Conservation (phyloP, 2,888 invertebrate genomes). For the Sympetrum striolatum region DNA sequence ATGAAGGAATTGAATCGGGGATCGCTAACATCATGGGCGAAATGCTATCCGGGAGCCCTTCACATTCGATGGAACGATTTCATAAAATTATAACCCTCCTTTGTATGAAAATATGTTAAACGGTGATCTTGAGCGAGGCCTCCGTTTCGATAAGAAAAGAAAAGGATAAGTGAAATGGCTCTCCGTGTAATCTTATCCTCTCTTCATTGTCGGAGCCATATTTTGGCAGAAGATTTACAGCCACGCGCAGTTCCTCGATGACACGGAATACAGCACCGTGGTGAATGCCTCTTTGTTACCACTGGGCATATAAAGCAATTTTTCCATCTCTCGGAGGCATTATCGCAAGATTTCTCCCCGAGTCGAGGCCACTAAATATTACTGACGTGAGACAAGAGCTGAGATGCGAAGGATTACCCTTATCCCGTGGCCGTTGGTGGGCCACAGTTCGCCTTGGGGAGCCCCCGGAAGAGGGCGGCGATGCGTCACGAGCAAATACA, state of each 20-base stretch:
- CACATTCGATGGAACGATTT: background rate
- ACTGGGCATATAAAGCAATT: slow-evolving; percentile 8
- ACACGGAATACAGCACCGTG: background rate
- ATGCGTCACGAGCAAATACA: slow-evolving; percentile 25
- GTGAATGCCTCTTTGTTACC: slow-evolving; percentile 26
- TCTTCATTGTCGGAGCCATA: slow-evolving; percentile 14
- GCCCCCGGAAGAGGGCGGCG: background rate
- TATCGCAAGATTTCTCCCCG: background rate
- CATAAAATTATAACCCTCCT: background rate
- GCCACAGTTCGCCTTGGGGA: background rate
- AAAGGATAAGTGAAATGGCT: slow-evolving; percentile 14
- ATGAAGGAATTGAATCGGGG: no score
- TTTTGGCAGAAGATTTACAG: slow-evolving; percentile 7
- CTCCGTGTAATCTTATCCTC: slow-evolving; percentile 18
- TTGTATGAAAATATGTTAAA: slow-evolving; percentile 19
- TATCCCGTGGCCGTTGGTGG: background rate
- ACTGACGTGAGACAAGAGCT: slow-evolving; percentile 32
- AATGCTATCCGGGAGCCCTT: no score
- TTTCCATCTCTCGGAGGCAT: background rate
- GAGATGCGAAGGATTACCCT: slow-evolving; percentile 14
- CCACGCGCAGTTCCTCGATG: slow-evolving; percentile 3
- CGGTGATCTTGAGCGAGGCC: slow-evolving; percentile 10
- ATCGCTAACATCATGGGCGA: no score
- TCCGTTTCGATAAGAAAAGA: slow-evolving; percentile 20
- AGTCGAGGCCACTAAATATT: slow-evolving; percentile 4